These are phyloP conservation scores for Drosophila kohkoa DNA, from an alignment of 1,140 invertebrate species.

Conservation along the genomic window DNA sequence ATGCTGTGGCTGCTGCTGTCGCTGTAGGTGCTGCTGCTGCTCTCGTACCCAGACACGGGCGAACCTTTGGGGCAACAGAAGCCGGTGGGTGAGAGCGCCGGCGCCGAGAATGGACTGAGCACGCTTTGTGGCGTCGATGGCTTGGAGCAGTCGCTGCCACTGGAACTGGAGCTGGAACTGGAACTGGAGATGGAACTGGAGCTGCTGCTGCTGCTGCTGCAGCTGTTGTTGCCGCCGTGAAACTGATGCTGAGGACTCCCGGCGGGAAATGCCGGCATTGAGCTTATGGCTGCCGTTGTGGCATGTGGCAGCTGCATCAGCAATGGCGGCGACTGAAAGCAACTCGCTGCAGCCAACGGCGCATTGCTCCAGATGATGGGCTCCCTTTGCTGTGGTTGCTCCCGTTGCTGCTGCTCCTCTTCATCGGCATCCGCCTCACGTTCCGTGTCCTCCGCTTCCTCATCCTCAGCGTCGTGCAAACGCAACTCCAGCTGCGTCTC, in stretches of 20 bases:
- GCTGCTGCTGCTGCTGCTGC: slow-evolving; percentile 26
- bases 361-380: slow-evolving; percentile 72
- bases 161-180: slow-evolving; percentile 16
- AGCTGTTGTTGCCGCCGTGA: slow-evolving; percentile 45
- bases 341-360: slow-evolving; percentile 46
- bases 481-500: slow-evolving; percentile 13
- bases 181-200: slow-evolving; percentile 9
- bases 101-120: slow-evolving; percentile 64
- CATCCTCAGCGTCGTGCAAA: slow-evolving; percentile 68
- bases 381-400: slow-evolving; percentile 44
- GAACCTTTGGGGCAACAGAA: slow-evolving; percentile 81
- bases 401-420: slow-evolving; percentile 68
- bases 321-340: slow-evolving; percentile 50
- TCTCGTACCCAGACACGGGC: slow-evolving; percentile 82
- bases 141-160: slow-evolving; percentile 15
- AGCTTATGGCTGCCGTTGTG: not conserved
- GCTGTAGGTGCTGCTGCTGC: slow-evolving; percentile 83
- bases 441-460: slow-evolving; percentile 64
- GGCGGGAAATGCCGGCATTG: slow-evolving; percentile 65
- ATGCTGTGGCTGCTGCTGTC: slow-evolving; percentile 69
- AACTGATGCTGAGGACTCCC: slow-evolving; percentile 69
- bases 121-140: slow-evolving; percentile 60
- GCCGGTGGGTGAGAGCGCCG: slow-evolving; percentile 66
- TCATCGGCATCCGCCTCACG: slow-evolving; percentile 60
- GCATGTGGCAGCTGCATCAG: slow-evolving; percentile 29